phyloP scores from a whole-genome alignment of 2,888 invertebrate genomes.

The Agriopis marginaria region DNA sequence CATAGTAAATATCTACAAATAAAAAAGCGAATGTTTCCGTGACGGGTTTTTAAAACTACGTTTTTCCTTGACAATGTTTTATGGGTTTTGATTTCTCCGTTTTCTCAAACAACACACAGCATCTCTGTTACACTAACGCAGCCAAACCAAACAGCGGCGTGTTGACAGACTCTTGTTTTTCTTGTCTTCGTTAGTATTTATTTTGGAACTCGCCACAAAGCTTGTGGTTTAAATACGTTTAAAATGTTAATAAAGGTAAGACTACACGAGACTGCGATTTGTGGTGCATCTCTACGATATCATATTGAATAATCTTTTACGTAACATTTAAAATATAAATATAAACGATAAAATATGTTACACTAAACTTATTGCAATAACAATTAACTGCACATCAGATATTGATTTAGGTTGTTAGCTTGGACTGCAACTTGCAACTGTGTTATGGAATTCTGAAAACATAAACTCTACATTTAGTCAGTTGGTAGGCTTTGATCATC shows the following conservation, averaged over 20 bases:
- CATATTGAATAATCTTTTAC: too few relatives aligned
- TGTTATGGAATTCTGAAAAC: too few relatives aligned
- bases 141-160: constrained; percentile 28
- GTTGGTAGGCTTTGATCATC: too few relatives aligned
- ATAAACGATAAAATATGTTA: too few relatives aligned
- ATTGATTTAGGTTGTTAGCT: too few relatives aligned
- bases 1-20: too few relatives aligned
- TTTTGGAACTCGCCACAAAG: constrained; percentile 29
- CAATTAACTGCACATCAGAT: too few relatives aligned
- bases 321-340: too few relatives aligned
- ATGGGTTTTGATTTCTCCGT: constrained; percentile 1
- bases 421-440: too few relatives aligned
- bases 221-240: constrained; percentile 15
- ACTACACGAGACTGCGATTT: not conserved
- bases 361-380: too few relatives aligned
- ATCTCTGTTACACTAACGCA: not conserved
- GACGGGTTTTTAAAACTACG: not conserved
- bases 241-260: constrained; percentile 15
- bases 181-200: constrained; percentile 25
- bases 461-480: too few relatives aligned
- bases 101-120: constrained; percentile 3
- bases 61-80: constrained; percentile 3
- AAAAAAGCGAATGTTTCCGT: not conserved
- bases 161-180: constrained; percentile 25
- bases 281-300: not conserved